Conservation (phyloP, 2,888 invertebrate species). For the Xestobium rufovillosum region DNA sequence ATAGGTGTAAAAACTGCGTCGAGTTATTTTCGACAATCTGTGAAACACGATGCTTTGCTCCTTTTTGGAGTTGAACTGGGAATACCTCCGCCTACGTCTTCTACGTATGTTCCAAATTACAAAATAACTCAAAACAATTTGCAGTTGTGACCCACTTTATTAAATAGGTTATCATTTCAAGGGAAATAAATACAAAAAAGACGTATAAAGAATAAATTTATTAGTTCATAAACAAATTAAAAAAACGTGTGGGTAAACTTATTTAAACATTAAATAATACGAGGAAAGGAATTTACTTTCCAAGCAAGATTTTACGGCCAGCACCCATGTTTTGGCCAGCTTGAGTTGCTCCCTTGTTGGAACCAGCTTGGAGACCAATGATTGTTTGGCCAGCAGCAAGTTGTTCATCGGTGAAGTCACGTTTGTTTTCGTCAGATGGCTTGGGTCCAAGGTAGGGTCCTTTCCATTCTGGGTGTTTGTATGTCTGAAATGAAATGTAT, state of each 20-base stretch:
- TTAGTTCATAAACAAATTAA: slow-evolving; percentile 3
- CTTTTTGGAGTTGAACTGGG: slow-evolving; percentile 10
- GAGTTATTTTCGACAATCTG: background rate
- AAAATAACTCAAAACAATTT: no score
- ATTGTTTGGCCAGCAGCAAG: slow-evolving; percentile 80
- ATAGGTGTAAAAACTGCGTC: no score
- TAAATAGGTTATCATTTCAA: slow-evolving; percentile 6
- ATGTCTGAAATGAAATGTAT: slow-evolving; percentile 52
- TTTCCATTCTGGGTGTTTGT: slow-evolving; percentile 74
- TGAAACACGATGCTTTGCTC: slow-evolving; percentile 11
- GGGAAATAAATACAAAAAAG: slow-evolving; percentile 5
- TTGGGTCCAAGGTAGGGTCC: slow-evolving; percentile 92
- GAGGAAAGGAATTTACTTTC: no score
- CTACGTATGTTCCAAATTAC: slow-evolving; percentile 4
- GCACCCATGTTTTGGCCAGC: slow-evolving; percentile 87
- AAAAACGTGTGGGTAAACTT: background rate
- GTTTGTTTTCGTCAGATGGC: slow-evolving; percentile 88
- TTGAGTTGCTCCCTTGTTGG: slow-evolving; percentile 93
- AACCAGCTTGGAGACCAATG: slow-evolving; percentile 92
- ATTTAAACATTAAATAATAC: no score
- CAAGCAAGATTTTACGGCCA: slow-evolving; percentile 81
- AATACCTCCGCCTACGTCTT: slow-evolving; percentile 9
- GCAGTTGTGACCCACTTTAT: no score
- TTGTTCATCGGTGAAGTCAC: slow-evolving; percentile 89
- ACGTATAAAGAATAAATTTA: slow-evolving; percentile 9